Evolutionary conservation across 1,140 invertebrate species (phyloP), one percentile per base, ranked within the genome.

Genomic region (Gryllus bimaculatus): DNA sequence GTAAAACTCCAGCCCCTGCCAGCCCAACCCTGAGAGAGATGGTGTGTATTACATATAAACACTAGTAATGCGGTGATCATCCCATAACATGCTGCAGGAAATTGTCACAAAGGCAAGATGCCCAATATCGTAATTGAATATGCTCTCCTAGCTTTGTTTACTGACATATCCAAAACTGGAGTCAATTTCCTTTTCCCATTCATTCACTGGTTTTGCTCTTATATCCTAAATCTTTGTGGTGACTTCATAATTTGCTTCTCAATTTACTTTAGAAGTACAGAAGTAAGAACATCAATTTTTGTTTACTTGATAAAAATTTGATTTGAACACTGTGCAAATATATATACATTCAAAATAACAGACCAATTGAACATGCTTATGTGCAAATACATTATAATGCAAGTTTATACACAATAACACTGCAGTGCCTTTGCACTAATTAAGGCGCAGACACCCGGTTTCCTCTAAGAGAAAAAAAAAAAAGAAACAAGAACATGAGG

Each of bases 281-380:
- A 66, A 66, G 26, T 48, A 77, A 77, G 76, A 77, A 47, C 15
- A 48, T 77, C 47, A 47, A 26, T 48, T 48, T 20, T 39, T 47
- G 18, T 18, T 77, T 77, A 18, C 47, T 77, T 77, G 18, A 75
- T 48, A 77, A 77, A 77, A 77, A 77, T 77, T 77, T 48, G 48
- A 48, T 48, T 54, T 49, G 47, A 77, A 77, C 76, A 77, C 48
- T 77, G 48, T 77, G 76, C 48, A 77, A 77, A 48, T 66, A 66
- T 66, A 66, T 54, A 77, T 77, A 77, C 48, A 54, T 48, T 77
- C 47, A 77, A 77, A 77, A 77, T 77, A 77, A 77, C 75, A 76
- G 48, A 76, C 48, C 76, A 77, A 77, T 77, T 77, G 48, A 77
- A 77, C 47, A 48, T 18, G 47, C n/a, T 47, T 77, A 76, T 76